phyloP scores from a whole-genome alignment of 2,797 vertebrate species.

The Rhodeus uyekii region DNA sequence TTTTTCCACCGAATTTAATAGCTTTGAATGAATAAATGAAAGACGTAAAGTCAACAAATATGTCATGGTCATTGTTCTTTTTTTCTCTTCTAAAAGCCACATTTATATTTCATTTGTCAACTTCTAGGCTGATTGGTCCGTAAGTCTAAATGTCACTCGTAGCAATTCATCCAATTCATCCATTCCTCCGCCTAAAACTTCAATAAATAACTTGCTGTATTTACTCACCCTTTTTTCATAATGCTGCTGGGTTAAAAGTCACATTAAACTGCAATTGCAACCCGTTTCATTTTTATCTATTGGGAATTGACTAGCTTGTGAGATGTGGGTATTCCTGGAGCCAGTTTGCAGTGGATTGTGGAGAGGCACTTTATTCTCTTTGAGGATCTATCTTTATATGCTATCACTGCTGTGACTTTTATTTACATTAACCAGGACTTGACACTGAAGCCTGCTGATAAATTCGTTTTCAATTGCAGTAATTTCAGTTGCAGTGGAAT shows the following conservation, averaged over 20 bases:
- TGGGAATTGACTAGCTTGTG: background rate
- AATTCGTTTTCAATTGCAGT: background rate
- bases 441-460: background rate
- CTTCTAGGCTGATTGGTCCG: background rate
- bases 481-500: background rate
- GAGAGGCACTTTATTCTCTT: background rate
- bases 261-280: constrained; percentile 10
- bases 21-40: background rate
- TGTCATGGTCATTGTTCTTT: background rate
- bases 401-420: background rate
- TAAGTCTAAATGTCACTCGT: background rate
- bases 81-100: background rate
- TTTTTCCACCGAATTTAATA: background rate
- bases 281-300: constrained; percentile 14
- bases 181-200: background rate
- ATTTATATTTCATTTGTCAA: constrained; percentile 1
- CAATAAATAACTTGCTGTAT: background rate
- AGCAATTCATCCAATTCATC: background rate
- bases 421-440: constrained; percentile 11
- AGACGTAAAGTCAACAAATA: background rate
- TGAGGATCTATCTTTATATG: background rate
- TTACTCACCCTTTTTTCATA: background rate
- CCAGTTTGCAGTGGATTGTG: background rate
- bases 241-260: background rate
- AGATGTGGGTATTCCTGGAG: background rate